phyloP scores from a whole-genome alignment of 1,140 invertebrate species.

The Aporrectodea caliginosa region DNA sequence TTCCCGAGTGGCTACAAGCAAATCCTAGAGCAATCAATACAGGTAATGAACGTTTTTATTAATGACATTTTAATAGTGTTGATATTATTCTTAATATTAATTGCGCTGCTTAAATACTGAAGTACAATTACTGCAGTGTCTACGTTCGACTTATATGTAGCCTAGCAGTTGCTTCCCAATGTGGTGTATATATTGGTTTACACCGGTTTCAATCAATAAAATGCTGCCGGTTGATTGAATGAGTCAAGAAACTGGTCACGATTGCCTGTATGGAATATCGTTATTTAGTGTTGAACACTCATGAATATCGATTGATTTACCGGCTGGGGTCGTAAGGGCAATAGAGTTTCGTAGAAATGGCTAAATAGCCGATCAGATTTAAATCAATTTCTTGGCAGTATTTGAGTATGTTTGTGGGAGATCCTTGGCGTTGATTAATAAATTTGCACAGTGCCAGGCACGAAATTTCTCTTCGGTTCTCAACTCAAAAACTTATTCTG shows the following conservation, averaged over 20 bases:
- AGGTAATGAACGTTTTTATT: constrained; percentile 49
- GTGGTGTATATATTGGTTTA: too few species aligned
- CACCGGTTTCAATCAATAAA: too few species aligned
- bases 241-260: background rate
- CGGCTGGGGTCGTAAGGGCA: too few species aligned
- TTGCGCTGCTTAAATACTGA: background rate
- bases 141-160: background rate
- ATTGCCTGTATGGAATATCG: background rate
- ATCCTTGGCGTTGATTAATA: constrained; percentile 43
- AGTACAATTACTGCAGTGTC: background rate
- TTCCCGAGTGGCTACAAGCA: constrained; percentile 70
- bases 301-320: too few species aligned
- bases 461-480: background rate
- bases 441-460: constrained; percentile 50
- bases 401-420: constrained; percentile 50
- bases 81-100: background rate
- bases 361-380: constrained; percentile 41
- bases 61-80: background rate
- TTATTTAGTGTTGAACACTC: too few species aligned
- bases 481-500: background rate
- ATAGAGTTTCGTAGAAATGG: constrained; percentile 38
- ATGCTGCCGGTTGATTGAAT: too few species aligned
- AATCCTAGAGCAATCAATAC: constrained; percentile 66
- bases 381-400: constrained; percentile 42
- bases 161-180: too few species aligned